A percentile compares a stretch with the other conserved stretches of the same genome.
These are phyloP conservation scores for Cyrtorhinus lividipennis DNA, from an alignment of 1,140 invertebrate genomes.

Conservation along the genomic window DNA sequence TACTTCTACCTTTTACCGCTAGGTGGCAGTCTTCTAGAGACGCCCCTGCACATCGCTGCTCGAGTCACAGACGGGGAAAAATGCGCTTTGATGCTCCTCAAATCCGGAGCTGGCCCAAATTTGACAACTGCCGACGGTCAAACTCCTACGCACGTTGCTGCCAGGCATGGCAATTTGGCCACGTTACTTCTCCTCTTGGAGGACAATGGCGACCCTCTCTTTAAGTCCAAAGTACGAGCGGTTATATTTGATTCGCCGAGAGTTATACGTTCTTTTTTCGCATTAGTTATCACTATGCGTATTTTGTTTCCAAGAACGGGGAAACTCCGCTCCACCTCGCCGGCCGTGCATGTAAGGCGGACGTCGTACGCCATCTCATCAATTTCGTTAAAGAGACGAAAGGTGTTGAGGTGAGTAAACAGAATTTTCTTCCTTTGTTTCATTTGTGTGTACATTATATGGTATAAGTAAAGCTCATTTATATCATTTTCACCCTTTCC, in stretches of 20 bases:
- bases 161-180: conserved; percentile 70
- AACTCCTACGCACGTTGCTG: conserved; percentile 84
- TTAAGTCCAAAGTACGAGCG: conserved; percentile 65
- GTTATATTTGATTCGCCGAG: too few species aligned
- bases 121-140: conserved; percentile 81
- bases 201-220: conserved; percentile 78
- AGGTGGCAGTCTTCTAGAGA: conserved; percentile 72
- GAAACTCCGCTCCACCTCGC: conserved; percentile 90
- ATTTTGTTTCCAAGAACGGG: conserved; percentile 52
- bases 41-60: conserved; percentile 89
- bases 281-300: background rate
- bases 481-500: too few species aligned
- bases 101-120: conserved; percentile 93
- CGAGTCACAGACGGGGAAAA: conserved; percentile 84
- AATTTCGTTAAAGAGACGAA: conserved; percentile 65
- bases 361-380: conserved; percentile 71
- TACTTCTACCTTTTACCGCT: background rate
- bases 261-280: conserved; percentile 8
- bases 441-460: background rate
- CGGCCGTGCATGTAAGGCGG: conserved; percentile 65
- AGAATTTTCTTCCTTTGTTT: background rate
- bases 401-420: conserved; percentile 40
- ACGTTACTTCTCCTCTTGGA: conserved; percentile 74
- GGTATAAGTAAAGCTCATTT: background rate
- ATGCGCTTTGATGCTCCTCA: conserved; percentile 92